Conservation (phyloP, 2,888 invertebrate genomes). For the Campoletis raptor region DNA sequence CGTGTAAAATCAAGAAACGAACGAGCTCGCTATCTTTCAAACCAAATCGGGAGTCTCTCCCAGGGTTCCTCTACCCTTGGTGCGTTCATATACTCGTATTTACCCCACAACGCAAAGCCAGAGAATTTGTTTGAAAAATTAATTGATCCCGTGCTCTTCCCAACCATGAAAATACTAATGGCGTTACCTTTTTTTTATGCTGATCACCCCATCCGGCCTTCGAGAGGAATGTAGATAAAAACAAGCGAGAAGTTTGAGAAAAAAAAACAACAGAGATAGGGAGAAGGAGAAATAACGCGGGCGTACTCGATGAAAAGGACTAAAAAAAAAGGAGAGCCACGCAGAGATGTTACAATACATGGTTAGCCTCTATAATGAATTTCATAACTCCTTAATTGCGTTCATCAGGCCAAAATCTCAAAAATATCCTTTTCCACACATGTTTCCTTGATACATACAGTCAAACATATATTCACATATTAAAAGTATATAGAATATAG, state of each 20-base stretch:
- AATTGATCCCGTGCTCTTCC: conserved; percentile 73
- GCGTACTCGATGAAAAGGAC: neutral
- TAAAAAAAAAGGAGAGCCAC: conserved; percentile 38
- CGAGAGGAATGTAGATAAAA: conserved; percentile 36
- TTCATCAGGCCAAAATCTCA: conserved; percentile 41
- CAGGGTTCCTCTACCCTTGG: conserved; percentile 47
- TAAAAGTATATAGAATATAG: neutral
- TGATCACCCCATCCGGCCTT: conserved; percentile 28
- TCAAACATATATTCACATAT: neutral
- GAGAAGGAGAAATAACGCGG: conserved; percentile 5
- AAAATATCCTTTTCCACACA: conserved; percentile 21
- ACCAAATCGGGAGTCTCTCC: conserved; percentile 72
- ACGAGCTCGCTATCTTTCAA: conserved; percentile 72
- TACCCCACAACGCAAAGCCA: neutral
- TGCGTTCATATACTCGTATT: neutral
- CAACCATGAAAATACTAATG: conserved; percentile 76
- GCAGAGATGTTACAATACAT: conserved; percentile 34
- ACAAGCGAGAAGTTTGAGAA: conserved; percentile 48
- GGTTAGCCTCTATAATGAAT: conserved; percentile 49
- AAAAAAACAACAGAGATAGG: conserved; percentile 12
- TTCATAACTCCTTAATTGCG: conserved; percentile 54
- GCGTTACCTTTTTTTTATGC: conserved; percentile 47
- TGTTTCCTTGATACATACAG: neutral
- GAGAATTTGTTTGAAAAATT: conserved; percentile 77
- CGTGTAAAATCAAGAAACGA: conserved; percentile 39